A percentile compares a stretch with the other conserved stretches of the same genome.
phyloP scores from a whole-genome alignment of 2,113 vertebrate species.

The Ginglymostoma cirratum region DNA sequence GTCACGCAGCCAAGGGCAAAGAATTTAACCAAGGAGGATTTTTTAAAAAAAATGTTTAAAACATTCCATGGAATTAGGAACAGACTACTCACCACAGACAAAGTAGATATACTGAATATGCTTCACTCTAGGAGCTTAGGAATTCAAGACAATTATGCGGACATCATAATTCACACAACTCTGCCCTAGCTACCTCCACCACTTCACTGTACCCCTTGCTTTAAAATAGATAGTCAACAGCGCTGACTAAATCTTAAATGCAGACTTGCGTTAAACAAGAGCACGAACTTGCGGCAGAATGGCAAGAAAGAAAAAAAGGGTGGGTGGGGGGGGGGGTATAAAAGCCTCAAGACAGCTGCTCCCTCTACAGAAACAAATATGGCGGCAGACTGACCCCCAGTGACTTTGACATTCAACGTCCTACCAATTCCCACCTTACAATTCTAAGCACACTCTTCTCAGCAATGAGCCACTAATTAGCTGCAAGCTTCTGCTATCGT shows the following conservation, averaged over 20 bases:
- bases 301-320: background rate
- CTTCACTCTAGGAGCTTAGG: constrained; percentile 33
- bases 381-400: constrained; percentile 19
- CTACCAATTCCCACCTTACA: constrained; percentile 30
- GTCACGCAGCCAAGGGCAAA: constrained; percentile 33
- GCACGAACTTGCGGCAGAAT: background rate
- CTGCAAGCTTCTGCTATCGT: constrained; percentile 17
- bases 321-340: background rate
- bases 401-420: constrained; percentile 17
- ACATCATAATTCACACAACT: background rate
- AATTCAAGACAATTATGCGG: constrained; percentile 8
- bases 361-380: constrained; percentile 33
- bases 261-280: background rate
- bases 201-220: background rate
- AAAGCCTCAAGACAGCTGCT: constrained; percentile 35
- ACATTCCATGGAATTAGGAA: background rate
- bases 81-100: constrained; percentile 30
- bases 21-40: background rate
- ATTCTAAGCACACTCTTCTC: constrained; percentile 30
- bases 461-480: constrained; percentile 29
- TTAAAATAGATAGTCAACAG: constrained; percentile 6
- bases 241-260: background rate
- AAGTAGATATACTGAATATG: background rate
- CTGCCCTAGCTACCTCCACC: background rate
- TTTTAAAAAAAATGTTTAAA: background rate